Base-by-base conservation (phyloP, 2,888 invertebrate species). In the Idaea aversata region DNA sequence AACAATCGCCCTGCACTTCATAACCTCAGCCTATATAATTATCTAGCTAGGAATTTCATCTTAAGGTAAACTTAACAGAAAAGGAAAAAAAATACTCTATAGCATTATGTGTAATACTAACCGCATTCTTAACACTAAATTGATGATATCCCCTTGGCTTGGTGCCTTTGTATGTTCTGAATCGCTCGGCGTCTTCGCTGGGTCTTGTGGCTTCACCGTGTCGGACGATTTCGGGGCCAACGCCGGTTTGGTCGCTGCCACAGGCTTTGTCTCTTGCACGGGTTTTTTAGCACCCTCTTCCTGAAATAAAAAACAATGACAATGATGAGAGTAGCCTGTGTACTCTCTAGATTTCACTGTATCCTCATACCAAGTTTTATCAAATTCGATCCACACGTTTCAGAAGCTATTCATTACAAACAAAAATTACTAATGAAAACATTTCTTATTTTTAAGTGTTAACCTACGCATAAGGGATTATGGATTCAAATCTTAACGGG, bases 121-220 rank as follows among this genome's bases (percentile, higher is more conserved):
- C 96, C 97, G 95, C 94, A 97, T 95, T 83, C 97, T 94, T 72
- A 97, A 93, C 59, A 97, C 97, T 77, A 97, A 91, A 91, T 97
- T 97, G 70, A 97, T 95, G 70, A 94, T 93, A 15, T 25, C 15
- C n/a, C 25, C 13, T 66, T 67, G 87, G 84, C 3, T 81, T 72
- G 34, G 76, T 76, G 4, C 7, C 16, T 57, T n/a, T 5, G 15
- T 34, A 34, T 57, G 62, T 62, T 57, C 36, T 34, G 34, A 36
- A 35, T 47, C 47, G 47, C 47, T 47, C 0, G 47, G 47, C 10
- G 7, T 13, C 15, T 35, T 63, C 34, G 15, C 59, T 34, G 13
- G 7, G 4, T 58, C 38, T 36, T 47, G 35, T 34, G 47, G 6
- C 15, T 64, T 25, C 5, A 7, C 59, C 6, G 13, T 61, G 4